These are phyloP conservation scores for Scaptomyza parva DNA, from an alignment of 2,888 invertebrate genomes.

Conservation along the genomic window DNA sequence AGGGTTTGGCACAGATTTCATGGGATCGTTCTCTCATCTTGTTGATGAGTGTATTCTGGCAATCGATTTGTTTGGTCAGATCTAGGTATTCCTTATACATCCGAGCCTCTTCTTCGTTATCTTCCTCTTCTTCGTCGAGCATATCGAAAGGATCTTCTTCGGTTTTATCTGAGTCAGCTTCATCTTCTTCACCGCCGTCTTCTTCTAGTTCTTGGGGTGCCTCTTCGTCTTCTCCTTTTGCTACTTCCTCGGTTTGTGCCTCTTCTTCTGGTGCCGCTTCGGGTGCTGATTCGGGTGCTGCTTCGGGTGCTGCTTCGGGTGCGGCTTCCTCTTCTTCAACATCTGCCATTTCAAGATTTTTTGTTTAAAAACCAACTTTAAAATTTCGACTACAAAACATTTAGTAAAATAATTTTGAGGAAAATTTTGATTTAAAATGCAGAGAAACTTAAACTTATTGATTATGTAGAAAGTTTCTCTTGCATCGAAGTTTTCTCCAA, in stretches of 20 bases:
- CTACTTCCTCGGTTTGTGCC: slow-evolving; percentile 11
- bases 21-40: slow-evolving; percentile 8
- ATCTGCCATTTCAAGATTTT: slow-evolving; percentile 14
- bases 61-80: slow-evolving; percentile 44
- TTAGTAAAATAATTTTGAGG: not conserved
- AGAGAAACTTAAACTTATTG: not conserved
- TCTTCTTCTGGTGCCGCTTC: slow-evolving; percentile 1
- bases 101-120: slow-evolving; percentile 28
- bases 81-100: slow-evolving; percentile 45
- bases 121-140: slow-evolving; percentile 22
- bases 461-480: not conserved
- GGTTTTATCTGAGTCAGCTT: slow-evolving; percentile 30
- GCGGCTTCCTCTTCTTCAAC: not conserved
- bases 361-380: not conserved
- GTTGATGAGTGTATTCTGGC: slow-evolving; percentile 35
- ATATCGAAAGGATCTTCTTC: slow-evolving; percentile 52
- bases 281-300: too few relatives aligned
- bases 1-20: slow-evolving; percentile 40
- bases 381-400: slow-evolving; percentile 10
- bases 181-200: slow-evolving; percentile 21
- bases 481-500: not conserved
- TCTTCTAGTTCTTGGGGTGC: slow-evolving; percentile 13
- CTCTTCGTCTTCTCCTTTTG: slow-evolving; percentile 6
- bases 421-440: slow-evolving; percentile 1
- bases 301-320: not conserved